Base-by-base conservation (phyloP, 2,888 invertebrate species). In the Norana najaformis region DNA sequence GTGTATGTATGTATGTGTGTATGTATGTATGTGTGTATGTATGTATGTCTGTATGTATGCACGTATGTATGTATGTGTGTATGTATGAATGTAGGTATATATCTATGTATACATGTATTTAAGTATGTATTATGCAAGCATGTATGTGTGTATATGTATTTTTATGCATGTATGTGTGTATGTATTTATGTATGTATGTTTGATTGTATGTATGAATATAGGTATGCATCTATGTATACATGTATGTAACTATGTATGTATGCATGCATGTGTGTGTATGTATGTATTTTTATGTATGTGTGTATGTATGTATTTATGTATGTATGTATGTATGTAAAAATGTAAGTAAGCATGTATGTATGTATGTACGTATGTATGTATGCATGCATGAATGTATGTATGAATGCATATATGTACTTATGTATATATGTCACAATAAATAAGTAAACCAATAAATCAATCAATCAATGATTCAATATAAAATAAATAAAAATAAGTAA, bases 91-190 rank as follows among this genome's bases (percentile, higher is more conserved):
- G 38, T 37, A 36, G 13, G 37, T 37, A 88, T 8, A n/a, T n/a
- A 88, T 88, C 1, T 88, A 88, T 88, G 37, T 88, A 88, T 88
- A n/a, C 18, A 37, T 88, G 18, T 8, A 88, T 88, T 16, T 37
- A 88, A 34, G 18, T 88, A n/a, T 88, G 18, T 88, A 37, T 88
- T n/a, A 37, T 88, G 37, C 34, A 8, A 34, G 18, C 34, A 88
- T 88, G 37, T 88, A 88, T 88, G 37, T 37, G 11, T 37, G 37
- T 36, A 88, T 36, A 23, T 88, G 34, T 88, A 16, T 1, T 1
- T 37, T 14, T n/a, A 5, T 14, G 38, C 37, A 47, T 47, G 18
- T 18, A 47, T 47, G 47, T 16, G 11, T 18, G 47, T 16, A 47
- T 47, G 47, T 18, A 8, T 53, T 4, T 11, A 53, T 53, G 11